Percentiles rank a stretch among this genome's conserved stretches.
These are phyloP conservation scores for Dolichallabes microphthalmus DNA, from an alignment of 2,113 vertebrate species.

Conservation along the genomic window DNA sequence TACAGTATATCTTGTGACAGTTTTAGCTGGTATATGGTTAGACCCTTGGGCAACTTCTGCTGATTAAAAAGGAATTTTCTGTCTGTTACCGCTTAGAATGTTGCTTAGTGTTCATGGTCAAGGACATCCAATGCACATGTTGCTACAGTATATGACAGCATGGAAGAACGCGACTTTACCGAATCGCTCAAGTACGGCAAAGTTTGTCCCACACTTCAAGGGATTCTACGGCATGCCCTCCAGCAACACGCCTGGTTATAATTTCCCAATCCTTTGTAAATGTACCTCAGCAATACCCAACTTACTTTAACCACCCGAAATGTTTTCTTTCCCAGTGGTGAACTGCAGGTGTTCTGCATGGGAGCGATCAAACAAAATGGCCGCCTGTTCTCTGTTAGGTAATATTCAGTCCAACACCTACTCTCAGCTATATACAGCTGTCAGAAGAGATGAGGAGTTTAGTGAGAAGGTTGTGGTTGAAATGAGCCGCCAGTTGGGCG, in stretches of 20 bases:
- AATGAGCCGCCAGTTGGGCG: slow-evolving; percentile 53
- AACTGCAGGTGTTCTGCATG: slow-evolving; percentile 61
- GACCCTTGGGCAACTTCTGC: slow-evolving; percentile 62
- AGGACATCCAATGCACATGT: slow-evolving; percentile 58
- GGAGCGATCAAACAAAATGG: slow-evolving; percentile 56
- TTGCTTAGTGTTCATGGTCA: slow-evolving; percentile 39
- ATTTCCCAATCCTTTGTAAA: slow-evolving; percentile 37
- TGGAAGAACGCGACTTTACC: slow-evolving; percentile 25
- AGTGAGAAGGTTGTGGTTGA: slow-evolving; percentile 46
- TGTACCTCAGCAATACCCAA: slow-evolving; percentile 14
- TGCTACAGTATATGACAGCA: slow-evolving; percentile 56
- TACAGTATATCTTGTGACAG: slow-evolving; percentile 68
- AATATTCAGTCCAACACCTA: slow-evolving; percentile 30
- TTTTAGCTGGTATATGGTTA: slow-evolving; percentile 59
- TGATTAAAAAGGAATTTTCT: slow-evolving; percentile 63
- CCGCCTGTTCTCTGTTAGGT: slow-evolving; percentile 44
- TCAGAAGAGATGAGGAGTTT: slow-evolving; percentile 40
- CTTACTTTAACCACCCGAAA: slow-evolving; percentile 26
- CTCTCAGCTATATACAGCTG: slow-evolving; percentile 37
- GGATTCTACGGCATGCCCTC: slow-evolving; percentile 21
- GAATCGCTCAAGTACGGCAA: slow-evolving; percentile 9
- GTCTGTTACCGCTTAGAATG: slow-evolving; percentile 63
- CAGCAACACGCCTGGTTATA: slow-evolving; percentile 15
- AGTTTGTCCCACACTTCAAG: slow-evolving; percentile 26
- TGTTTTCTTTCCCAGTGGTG: slow-evolving; percentile 18